A percentile compares a stretch with the other conserved stretches of the same genome.
These are phyloP conservation scores for Oceanodroma leucorhoa DNA, from an alignment of 2,797 vertebrate species.

Conservation along the genomic window DNA sequence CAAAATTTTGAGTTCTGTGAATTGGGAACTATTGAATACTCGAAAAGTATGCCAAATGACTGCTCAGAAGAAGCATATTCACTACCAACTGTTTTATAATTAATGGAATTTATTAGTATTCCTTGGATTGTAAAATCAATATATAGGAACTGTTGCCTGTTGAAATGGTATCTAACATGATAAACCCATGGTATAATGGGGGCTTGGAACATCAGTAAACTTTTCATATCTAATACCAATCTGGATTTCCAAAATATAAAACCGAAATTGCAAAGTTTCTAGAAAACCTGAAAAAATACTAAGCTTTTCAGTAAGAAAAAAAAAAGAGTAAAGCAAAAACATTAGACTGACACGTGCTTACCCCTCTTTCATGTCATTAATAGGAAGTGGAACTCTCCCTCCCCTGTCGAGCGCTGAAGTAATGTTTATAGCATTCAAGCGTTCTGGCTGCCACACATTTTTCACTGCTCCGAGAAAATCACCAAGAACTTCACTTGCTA, in stretches of 20 bases:
- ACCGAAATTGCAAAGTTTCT: neutral
- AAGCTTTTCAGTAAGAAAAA: neutral
- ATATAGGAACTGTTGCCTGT: neutral
- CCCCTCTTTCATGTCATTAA: constrained; percentile 98
- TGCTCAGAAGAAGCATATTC: neutral
- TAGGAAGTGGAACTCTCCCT: constrained; percentile 93
- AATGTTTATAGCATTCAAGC: constrained; percentile 96
- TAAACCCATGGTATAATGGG: neutral
- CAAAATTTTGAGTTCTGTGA: neutral
- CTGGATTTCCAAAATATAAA: neutral
- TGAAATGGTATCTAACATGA: neutral
- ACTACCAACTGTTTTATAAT: neutral
- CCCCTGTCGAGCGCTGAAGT: constrained; percentile 95
- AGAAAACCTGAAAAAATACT: neutral
- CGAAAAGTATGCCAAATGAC: neutral
- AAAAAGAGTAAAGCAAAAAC: neutral
- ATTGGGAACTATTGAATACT: neutral
- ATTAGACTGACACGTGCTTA: constrained; percentile 69
- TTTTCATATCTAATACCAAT: neutral
- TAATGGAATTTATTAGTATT: neutral
- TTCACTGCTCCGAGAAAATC: constrained; percentile 98
- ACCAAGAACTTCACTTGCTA: constrained; percentile 96
- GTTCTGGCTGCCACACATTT: constrained; percentile 97
- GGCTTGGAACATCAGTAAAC: neutral
- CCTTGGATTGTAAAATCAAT: neutral